phyloP scores from a whole-genome alignment of 2,888 invertebrate species.

The Seira ritae region DNA sequence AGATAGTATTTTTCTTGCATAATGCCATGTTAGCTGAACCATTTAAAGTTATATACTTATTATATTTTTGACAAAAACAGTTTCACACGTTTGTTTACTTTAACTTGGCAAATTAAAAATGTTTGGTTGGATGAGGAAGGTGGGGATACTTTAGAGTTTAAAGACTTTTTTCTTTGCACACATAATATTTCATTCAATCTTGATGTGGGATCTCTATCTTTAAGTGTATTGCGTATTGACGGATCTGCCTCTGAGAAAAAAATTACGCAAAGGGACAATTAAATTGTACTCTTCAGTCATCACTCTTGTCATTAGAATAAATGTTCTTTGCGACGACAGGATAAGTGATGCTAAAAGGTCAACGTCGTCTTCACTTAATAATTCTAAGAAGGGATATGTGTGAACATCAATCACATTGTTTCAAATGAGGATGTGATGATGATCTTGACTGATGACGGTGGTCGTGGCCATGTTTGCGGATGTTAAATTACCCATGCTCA shows the following conservation, averaged over 20 bases:
- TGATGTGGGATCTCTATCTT: not conserved
- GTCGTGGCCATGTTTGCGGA: no score
- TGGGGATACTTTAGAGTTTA: no score
- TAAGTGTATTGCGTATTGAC: not conserved
- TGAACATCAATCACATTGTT: no score
- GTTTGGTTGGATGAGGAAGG: no score
- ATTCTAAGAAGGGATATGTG: no score
- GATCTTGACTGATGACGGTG: no score
- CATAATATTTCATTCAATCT: constrained; percentile 16
- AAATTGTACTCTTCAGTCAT: no score
- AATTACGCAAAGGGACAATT: no score
- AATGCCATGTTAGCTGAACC: constrained; percentile 52
- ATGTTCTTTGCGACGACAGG: not conserved
- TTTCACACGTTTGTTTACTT: constrained; percentile 42
- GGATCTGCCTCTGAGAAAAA: no score
- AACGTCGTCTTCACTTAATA: constrained; percentile 45
- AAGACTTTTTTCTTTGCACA: constrained; percentile 30
- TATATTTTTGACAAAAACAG: constrained; percentile 29
- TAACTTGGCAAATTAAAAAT: no score
- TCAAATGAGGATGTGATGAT: no score
- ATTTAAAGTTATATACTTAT: constrained; percentile 36
- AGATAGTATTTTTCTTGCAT: constrained; percentile 37
- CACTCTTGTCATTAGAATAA: not conserved
- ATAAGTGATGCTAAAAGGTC: constrained; percentile 37
- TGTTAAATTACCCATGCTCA: no score